These are phyloP conservation scores for Helicoverpa assulta DNA, from an alignment of 2,888 invertebrate species.

Conservation along the genomic window DNA sequence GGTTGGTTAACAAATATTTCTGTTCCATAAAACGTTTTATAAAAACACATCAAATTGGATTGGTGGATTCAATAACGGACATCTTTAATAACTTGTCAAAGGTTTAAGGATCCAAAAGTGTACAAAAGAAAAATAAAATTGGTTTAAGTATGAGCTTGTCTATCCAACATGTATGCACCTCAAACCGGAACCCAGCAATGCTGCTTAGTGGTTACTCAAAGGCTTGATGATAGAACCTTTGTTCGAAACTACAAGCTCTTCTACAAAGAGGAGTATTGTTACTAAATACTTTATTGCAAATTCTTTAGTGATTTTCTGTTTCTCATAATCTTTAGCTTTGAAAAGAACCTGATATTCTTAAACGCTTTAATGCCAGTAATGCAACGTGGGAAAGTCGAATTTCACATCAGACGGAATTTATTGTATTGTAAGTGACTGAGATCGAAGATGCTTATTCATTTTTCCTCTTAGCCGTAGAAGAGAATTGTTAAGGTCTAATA, in stretches of 20 bases:
- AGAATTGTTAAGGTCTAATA: background rate
- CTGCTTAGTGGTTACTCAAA: background rate
- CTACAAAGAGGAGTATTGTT: background rate
- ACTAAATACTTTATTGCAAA: slow-evolving; percentile 1
- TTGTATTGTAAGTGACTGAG: background rate
- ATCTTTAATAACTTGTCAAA: no score
- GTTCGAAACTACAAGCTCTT: background rate
- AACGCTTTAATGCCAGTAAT: background rate
- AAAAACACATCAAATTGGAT: no score
- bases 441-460: background rate
- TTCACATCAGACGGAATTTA: background rate
- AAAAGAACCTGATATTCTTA: background rate
- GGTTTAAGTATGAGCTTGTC: background rate
- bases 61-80: no score
- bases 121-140: background rate
- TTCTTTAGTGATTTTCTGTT: background rate
- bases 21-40: no score
- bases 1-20: no score
- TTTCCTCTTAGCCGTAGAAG: background rate
- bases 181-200: background rate
- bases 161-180: background rate
- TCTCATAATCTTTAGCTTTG: no score
- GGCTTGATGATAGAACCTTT: slow-evolving; percentile 1
- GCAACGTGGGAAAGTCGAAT: background rate
- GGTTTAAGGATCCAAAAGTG: no score